These are phyloP conservation scores for Xylocampa areola DNA, from an alignment of 2,888 invertebrate genomes.

Conservation along the genomic window DNA sequence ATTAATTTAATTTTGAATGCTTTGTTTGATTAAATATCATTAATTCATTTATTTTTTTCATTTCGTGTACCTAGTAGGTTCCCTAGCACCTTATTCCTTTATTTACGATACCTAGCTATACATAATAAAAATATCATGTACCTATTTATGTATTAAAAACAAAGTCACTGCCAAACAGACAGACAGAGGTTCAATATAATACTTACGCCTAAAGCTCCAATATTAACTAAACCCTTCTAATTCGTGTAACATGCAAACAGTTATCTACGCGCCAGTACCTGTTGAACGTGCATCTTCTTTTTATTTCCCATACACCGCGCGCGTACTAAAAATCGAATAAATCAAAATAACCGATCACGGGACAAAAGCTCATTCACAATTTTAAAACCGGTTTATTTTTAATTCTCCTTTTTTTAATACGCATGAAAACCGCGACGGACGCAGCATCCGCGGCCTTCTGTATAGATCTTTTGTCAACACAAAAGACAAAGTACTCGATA, in stretches of 20 bases:
- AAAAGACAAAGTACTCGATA: slow-evolving; percentile 81
- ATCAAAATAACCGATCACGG: slow-evolving; percentile 88
- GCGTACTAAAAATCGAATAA: slow-evolving; percentile 88
- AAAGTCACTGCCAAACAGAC: neutral
- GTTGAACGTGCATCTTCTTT: slow-evolving; percentile 84
- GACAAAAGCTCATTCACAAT: slow-evolving; percentile 85
- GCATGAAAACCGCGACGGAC: slow-evolving; percentile 70
- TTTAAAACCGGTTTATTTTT: slow-evolving; percentile 82
- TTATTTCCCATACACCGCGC: slow-evolving; percentile 79
- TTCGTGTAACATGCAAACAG: slow-evolving; percentile 53
- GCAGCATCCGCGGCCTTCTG: slow-evolving; percentile 87
- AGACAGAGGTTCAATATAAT: no score
- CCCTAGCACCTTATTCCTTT: neutral
- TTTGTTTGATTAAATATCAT: slow-evolving; percentile 1
- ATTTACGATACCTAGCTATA: neutral
- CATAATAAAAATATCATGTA: neutral
- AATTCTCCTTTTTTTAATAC: slow-evolving; percentile 69
- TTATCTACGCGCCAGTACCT: slow-evolving; percentile 78
- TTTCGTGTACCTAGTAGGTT: neutral
- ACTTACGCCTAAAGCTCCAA: slow-evolving; percentile 10
- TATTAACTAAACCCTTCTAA: slow-evolving; percentile 36
- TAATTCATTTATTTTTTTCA: neutral
- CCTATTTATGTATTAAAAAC: neutral
- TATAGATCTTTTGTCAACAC: slow-evolving; percentile 79
- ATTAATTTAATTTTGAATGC: neutral